Conservation (phyloP, 2,888 invertebrate species). For the Omphaloscelis lunosa region DNA sequence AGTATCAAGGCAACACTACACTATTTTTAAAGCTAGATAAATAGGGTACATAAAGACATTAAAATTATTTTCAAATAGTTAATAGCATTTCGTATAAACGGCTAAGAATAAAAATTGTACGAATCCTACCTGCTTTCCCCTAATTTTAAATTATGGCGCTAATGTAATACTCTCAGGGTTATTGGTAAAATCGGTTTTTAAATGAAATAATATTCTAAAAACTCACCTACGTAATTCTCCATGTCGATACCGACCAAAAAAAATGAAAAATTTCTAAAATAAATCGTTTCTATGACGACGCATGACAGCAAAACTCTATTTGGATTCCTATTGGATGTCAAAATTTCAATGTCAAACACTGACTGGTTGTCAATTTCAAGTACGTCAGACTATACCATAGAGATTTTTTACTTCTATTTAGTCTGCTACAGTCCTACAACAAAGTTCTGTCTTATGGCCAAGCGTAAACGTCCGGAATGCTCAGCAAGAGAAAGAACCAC, state of each 20-base stretch:
- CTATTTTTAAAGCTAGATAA: too few relatives aligned
- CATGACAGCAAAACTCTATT: conserved; percentile 87
- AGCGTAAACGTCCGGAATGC: too few relatives aligned
- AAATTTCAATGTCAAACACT: conserved; percentile 62
- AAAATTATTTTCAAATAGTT: too few relatives aligned
- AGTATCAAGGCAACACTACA: too few relatives aligned
- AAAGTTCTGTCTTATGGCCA: background rate
- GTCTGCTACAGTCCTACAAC: background rate
- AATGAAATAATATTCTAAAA: conserved; percentile 63
- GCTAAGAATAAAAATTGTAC: too few relatives aligned
- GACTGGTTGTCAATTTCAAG: conserved; percentile 39
- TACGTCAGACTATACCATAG: conserved; percentile 44
- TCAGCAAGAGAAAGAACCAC: background rate
- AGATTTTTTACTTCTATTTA: conserved; percentile 18
- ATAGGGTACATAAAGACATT: too few relatives aligned
- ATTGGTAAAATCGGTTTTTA: conserved; percentile 23
- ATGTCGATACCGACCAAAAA: conserved; percentile 86
- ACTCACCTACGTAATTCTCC: conserved; percentile 88
- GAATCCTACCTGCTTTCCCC: too few relatives aligned
- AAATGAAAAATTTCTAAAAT: conserved; percentile 87
- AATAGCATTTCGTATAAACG: too few relatives aligned
- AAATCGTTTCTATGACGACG: conserved; percentile 90
- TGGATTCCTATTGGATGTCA: conserved; percentile 76
- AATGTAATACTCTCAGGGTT: conserved; percentile 14
- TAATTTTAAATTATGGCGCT: conserved; percentile 62